A percentile compares a stretch with the other conserved stretches of the same genome.
Conservation (phyloP, 2,113 vertebrate genomes). For the Meriones unguiculatus region DNA sequence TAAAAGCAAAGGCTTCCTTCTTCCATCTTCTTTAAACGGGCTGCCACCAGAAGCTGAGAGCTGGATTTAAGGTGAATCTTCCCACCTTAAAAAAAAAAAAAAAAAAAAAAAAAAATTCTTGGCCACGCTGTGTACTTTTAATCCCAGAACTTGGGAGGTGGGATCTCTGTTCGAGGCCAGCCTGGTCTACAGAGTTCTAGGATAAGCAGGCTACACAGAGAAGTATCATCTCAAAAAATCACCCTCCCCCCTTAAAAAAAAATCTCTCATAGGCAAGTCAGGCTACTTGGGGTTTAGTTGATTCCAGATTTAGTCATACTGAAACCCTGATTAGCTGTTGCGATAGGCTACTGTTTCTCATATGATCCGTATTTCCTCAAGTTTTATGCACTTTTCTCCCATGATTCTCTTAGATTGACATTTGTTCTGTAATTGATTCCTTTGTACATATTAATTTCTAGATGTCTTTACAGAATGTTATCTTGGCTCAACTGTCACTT, state of each 20-base stretch:
- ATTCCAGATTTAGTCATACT: not conserved
- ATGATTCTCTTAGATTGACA: not conserved
- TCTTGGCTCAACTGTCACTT: not conserved
- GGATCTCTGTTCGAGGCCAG: no score
- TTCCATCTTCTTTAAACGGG: not conserved
- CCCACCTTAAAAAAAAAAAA: no score
- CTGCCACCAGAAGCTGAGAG: not conserved
- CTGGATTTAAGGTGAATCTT: not conserved
- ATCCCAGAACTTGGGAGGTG: no score
- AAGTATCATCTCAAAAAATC: no score
- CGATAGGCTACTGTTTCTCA: not conserved
- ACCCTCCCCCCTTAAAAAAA: not conserved
- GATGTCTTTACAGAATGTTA: conserved; percentile 38
- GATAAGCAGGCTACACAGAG: no score
- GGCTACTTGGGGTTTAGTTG: not conserved
- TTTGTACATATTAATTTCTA: conserved; percentile 17
- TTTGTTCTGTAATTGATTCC: not conserved
- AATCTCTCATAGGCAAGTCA: not conserved
- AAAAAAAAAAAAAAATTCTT: no score
- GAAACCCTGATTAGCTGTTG: not conserved
- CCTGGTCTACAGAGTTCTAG: no score
- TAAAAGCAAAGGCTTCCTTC: not conserved
- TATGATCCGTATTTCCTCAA: conserved; percentile 13
- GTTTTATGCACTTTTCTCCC: not conserved
- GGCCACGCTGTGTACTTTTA: no score